Conservation (phyloP, 2,888 invertebrate genomes). For the Tineola bisselliella region DNA sequence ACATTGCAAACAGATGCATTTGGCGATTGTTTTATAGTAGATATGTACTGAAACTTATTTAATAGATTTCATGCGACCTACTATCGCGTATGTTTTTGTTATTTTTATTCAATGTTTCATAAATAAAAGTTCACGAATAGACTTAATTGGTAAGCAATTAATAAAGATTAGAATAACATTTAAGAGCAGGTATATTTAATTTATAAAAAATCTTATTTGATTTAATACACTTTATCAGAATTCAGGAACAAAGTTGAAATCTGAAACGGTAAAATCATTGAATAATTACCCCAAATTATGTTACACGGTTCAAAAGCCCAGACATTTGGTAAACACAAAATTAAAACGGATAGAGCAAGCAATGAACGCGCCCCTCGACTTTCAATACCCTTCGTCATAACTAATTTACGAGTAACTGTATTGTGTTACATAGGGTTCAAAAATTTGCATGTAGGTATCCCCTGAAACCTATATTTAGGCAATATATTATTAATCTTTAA, state of each 20-base stretch:
- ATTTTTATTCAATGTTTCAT: no score
- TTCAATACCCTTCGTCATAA: conserved; percentile 7
- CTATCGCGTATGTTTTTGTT: no score
- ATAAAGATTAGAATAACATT: no score
- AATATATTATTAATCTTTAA: conserved; percentile 68
- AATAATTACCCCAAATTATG: background rate
- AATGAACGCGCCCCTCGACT: background rate
- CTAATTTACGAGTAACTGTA: conserved; percentile 7
- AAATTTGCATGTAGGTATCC: conserved; percentile 45
- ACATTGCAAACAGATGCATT: no score
- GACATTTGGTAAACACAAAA: conserved; percentile 2
- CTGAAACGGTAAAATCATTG: background rate
- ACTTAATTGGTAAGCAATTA: no score
- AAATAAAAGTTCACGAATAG: no score
- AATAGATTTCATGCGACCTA: no score
- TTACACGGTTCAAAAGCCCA: background rate
- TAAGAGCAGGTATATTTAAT: no score
- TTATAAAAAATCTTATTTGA: no score
- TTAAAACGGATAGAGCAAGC: background rate
- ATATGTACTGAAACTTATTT: no score
- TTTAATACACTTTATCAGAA: no score
- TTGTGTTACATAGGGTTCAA: conserved; percentile 26
- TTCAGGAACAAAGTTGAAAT: background rate
- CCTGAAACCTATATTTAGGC: conserved; percentile 54
- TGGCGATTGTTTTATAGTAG: no score